These are phyloP conservation scores for Lamproptera curius DNA, from an alignment of 2,888 invertebrate species.

Conservation along the genomic window DNA sequence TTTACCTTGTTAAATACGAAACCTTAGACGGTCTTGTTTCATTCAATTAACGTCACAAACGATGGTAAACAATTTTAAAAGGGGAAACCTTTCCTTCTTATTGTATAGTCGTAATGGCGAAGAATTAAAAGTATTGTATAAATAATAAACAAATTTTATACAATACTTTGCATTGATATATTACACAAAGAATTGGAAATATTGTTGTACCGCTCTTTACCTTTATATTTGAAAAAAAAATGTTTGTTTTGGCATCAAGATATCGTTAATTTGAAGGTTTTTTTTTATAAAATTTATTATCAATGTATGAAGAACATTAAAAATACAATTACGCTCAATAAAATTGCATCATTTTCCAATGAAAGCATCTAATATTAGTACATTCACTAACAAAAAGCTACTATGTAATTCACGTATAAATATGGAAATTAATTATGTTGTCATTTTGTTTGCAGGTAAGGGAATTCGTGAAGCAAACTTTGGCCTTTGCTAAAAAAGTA, in stretches of 20 bases:
- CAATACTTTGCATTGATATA: too few species aligned
- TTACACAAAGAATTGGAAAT: too few species aligned
- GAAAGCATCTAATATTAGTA: neutral
- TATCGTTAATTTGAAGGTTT: neutral
- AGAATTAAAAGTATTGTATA: slow-evolving; percentile 10
- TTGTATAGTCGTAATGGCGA: slow-evolving; percentile 2
- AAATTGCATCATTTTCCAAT: neutral
- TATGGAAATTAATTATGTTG: neutral
- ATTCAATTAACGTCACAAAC: slow-evolving; percentile 15
- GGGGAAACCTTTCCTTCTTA: slow-evolving; percentile 10
- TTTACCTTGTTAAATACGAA: slow-evolving; percentile 16
- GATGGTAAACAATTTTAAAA: slow-evolving; percentile 15
- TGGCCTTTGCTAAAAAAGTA: neutral
- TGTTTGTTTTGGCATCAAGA: neutral
- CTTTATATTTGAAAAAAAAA: neutral
- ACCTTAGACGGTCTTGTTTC: slow-evolving; percentile 12
- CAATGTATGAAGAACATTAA: neutral
- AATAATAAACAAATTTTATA: neutral
- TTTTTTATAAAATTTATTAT: neutral
- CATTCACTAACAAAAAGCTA: neutral
- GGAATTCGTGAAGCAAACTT: slow-evolving; percentile 1
- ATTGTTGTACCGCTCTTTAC: neutral
- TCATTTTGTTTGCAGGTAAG: slow-evolving; percentile 17
- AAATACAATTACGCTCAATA: neutral
- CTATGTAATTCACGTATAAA: neutral